These are phyloP conservation scores for Petaurus breviceps DNA, from an alignment of 2,113 vertebrate genomes.

Conservation along the genomic window DNA sequence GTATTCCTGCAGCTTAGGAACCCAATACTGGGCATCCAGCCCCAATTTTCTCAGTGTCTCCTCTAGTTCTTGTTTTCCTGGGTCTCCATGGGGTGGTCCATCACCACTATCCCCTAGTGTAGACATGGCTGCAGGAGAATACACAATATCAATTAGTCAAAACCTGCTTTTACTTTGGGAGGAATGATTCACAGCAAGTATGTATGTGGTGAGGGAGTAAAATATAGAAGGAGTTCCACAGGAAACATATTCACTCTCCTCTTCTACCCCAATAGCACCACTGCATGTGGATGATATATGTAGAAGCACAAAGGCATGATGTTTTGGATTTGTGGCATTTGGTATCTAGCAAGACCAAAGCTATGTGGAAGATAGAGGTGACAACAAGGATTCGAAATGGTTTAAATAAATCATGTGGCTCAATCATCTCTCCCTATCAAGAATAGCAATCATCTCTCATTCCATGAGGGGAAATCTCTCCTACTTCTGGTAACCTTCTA, in stretches of 20 bases:
- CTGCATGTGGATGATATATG: background rate
- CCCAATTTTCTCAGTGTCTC: conserved; percentile 60
- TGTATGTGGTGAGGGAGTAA: background rate
- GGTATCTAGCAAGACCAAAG: no score
- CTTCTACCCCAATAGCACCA: no score
- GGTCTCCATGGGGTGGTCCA: fast-evolving
- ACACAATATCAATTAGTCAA: conserved; percentile 16
- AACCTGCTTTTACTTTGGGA: background rate
- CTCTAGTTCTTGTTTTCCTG: conserved; percentile 44
- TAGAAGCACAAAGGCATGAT: no score
- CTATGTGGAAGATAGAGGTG: no score
- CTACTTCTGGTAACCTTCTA: no score
- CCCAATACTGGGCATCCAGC: conserved; percentile 65
- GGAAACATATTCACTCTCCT: background rate
- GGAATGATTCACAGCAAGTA: background rate
- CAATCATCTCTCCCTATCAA: no score
- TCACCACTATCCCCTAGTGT: fast-evolving
- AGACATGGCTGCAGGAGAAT: conserved; percentile 65
- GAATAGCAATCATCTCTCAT: no score
- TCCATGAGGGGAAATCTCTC: no score
- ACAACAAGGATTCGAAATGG: no score
- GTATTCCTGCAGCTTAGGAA: conserved; percentile 52
- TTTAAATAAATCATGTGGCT: no score
- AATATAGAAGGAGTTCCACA: background rate
- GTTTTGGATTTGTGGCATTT: no score